Evolutionary conservation across 2,797 vertebrate species (phyloP), one percentile per base, ranked within the genome.

Genomic region (Semotilus atromaculatus): DNA sequence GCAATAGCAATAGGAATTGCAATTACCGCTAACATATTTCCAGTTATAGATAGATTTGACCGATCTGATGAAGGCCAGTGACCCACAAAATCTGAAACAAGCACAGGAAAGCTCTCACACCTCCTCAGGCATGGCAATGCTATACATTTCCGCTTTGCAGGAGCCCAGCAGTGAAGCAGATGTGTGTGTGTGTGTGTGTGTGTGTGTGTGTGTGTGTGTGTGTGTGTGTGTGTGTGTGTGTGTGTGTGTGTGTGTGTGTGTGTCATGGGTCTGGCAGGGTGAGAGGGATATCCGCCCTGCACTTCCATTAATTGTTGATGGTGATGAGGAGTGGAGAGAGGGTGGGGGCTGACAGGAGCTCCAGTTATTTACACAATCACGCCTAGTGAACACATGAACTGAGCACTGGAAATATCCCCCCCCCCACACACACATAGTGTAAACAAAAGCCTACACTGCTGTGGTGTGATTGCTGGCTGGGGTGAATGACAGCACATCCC

Each of bases 301-400:
- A 90, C 89, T 92, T 92, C 91, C 90, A 90, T 90, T 90, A 89
- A 91, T 92, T 91, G 91, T 92, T 92, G 83, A 80, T 88, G 86
- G 80, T 88, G 90, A 88, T 88, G 90, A 86, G 86, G 68, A 86
- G 81, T 74, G 70, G 86, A 82, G 82, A 85, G 68, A 72, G 38
- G 38, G 53, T 26, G 60, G 76, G 26, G 19, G 36, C 11, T 73
- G 82, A 72, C 66, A 76, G 84, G 55, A 83, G 86, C 43, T 68
- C 70, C 36, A 67, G 62, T 64, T 86, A 71, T 88, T 89, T 89
- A 86, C 85, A 86, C 87, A 87, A 78, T 43, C 82, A 55, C 84
- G 82, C 23, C 58, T 84, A 72, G 84, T 84, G 87, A 86, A 90
- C 71, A 87, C 80, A 84, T 70, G 71, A 81, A 80, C 77, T 70